phyloP scores from a whole-genome alignment of 1,140 invertebrate species.

The Olivierus martensii region DNA sequence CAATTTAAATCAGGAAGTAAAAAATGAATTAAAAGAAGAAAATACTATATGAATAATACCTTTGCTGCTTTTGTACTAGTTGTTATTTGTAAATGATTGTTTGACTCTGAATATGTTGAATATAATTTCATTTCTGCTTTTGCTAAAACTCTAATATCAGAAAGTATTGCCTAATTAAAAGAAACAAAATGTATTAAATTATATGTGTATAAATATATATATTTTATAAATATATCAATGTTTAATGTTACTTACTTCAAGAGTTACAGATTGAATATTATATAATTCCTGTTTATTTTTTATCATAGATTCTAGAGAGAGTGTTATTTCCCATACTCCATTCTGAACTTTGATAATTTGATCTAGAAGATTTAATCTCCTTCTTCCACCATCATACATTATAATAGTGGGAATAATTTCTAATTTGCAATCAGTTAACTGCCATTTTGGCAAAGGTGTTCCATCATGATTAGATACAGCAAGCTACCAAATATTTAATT shows the following conservation, averaged over 20 bases:
- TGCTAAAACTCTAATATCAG: constrained; percentile 22
- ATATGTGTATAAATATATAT: too few species aligned
- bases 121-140: constrained; percentile 44
- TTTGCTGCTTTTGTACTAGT: constrained; percentile 70
- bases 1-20: too few species aligned
- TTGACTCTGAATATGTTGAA: constrained; percentile 60
- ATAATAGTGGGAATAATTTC: constrained; percentile 25
- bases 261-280: constrained; percentile 1
- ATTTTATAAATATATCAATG: too few species aligned
- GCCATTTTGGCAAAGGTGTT: constrained; percentile 43
- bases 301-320: constrained; percentile 44
- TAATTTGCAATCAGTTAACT: constrained; percentile 38
- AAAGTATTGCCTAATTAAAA: too few species aligned
- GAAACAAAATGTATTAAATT: too few species aligned
- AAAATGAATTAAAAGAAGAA: too few species aligned
- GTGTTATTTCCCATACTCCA: constrained; percentile 58
- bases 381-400: constrained; percentile 36
- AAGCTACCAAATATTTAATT: constrained; percentile 25
- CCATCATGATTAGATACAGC: constrained; percentile 63
- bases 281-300: constrained; percentile 8
- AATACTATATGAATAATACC: too few species aligned
- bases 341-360: constrained; percentile 39
- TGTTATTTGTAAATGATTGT: constrained; percentile 71
- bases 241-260: constrained; percentile 1
- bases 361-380: constrained; percentile 32